A percentile compares a stretch with the other conserved stretches of the same genome.
Evolutionary conservation across 2,113 vertebrate genomes (phyloP).

Genomic region (Anguilla rostrata): DNA sequence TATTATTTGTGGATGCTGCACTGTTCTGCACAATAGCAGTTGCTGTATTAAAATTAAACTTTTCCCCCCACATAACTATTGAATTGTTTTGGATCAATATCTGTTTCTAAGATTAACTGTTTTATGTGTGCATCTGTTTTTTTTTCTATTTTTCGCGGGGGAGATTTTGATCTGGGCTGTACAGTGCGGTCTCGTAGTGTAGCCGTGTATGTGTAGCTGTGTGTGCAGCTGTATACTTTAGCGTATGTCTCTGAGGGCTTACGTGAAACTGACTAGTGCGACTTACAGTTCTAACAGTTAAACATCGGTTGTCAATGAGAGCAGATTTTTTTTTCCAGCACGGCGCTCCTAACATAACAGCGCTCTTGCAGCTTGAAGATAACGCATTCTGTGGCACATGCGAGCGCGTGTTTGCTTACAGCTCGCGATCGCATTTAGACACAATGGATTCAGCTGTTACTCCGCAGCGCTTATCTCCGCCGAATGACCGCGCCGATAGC

Average conservation of each 20-base stretch:
- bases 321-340: background rate
- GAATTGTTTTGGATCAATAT: background rate
- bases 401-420: background rate
- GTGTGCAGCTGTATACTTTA: background rate
- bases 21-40: background rate
- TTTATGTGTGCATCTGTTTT: background rate
- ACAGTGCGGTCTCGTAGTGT: background rate
- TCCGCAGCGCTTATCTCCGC: conserved; percentile 41
- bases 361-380: background rate
- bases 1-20: background rate
- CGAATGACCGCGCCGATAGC: conserved; percentile 19
- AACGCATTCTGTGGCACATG: background rate
- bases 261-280: background rate
- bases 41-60: background rate
- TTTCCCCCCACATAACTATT: background rate
- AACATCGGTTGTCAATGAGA: background rate
- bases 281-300: background rate
- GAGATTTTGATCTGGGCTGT: background rate
- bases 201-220: background rate
- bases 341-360: background rate
- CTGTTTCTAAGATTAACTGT: background rate
- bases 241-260: background rate
- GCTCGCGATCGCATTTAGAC: background rate
- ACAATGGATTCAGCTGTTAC: conserved; percentile 3
- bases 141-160: background rate